Conservation (phyloP, 2,888 invertebrate genomes). For the Bellardia bayeri region DNA sequence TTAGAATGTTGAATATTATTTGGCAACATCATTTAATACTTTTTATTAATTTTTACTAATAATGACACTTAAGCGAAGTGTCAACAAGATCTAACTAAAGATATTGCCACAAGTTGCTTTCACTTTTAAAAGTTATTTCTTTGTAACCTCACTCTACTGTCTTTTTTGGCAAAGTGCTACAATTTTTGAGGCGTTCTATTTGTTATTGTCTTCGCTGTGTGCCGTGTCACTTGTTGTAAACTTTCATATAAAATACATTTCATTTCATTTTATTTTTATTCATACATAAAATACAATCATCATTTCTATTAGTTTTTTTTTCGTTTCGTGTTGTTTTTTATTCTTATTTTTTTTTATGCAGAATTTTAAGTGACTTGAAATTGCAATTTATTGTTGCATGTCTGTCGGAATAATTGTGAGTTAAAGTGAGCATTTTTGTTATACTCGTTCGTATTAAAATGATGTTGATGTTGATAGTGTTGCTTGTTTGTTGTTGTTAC, state of each 20-base stretch:
- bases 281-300: conserved; percentile 61
- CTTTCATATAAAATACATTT: conserved; percentile 60
- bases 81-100: neutral
- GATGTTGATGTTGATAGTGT: conserved; percentile 48
- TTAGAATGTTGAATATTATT: neutral
- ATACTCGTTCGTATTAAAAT: conserved; percentile 58
- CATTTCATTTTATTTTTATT: conserved; percentile 55
- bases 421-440: conserved; percentile 71
- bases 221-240: conserved; percentile 65
- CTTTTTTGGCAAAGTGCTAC: conserved; percentile 9
- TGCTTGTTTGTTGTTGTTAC: conserved; percentile 22
- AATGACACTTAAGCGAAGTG: conserved; percentile 6
- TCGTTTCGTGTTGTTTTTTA: conserved; percentile 2
- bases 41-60: conserved; percentile 1
- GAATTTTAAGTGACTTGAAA: conserved; percentile 82
- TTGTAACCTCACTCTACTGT: conserved; percentile 25
- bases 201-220: conserved; percentile 7
- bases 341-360: conserved; percentile 75
- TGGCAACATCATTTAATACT: neutral
- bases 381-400: conserved; percentile 81
- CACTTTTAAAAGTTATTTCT: neutral
- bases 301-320: conserved; percentile 44
- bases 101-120: conserved; percentile 9
- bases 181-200: conserved; percentile 24
- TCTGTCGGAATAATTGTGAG: conserved; percentile 74